These are phyloP conservation scores for Conus canariensis DNA, from an alignment of 2,888 invertebrate species.

Conservation along the genomic window DNA sequence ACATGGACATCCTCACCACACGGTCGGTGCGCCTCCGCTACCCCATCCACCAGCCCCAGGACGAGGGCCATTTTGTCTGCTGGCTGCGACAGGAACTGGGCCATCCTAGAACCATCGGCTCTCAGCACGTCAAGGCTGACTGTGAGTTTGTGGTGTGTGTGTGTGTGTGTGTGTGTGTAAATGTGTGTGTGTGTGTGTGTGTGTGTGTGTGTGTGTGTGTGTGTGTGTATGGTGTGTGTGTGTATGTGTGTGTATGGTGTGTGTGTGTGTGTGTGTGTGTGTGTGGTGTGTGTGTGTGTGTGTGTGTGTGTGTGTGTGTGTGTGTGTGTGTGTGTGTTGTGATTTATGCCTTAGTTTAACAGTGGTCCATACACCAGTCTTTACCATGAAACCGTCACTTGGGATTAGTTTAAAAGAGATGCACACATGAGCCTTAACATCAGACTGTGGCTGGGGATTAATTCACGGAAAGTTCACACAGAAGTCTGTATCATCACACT, in stretches of 20 bases:
- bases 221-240: neutral
- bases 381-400: too few species aligned
- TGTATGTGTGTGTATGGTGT: neutral
- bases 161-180: neutral
- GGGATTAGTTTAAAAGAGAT: too few species aligned
- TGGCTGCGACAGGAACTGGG: conserved; percentile 56
- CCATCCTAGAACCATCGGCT: conserved; percentile 34
- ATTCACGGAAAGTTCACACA: too few species aligned
- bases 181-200: neutral
- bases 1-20: conserved; percentile 57
- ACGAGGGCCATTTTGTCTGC: conserved; percentile 64
- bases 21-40: conserved; percentile 61
- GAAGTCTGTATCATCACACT: too few species aligned
- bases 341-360: too few species aligned
- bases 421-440: too few species aligned
- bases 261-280: neutral
- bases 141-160: conserved; percentile 55
- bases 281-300: too few species aligned
- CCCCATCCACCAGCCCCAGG: conserved; percentile 53
- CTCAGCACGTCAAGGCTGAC: conserved; percentile 63
- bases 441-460: too few species aligned
- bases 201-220: neutral
- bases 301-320: neutral
- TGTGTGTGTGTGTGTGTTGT: too few species aligned
- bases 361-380: too few species aligned